Evolutionary conservation across 1,140 invertebrate species (phyloP).

Genomic region (Danaus melanippus): DNA sequence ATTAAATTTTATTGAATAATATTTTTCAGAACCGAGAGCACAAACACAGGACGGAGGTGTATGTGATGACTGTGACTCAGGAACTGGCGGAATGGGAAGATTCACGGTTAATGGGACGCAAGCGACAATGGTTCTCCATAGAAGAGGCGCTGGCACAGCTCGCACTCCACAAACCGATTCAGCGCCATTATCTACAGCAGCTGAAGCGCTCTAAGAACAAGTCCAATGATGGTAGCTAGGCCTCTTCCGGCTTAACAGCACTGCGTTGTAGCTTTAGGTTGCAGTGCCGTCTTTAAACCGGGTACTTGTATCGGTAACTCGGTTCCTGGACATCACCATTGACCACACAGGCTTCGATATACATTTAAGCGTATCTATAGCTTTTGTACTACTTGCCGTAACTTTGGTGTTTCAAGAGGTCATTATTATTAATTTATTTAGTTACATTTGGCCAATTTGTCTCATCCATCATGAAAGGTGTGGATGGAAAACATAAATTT

Average conservation of each 20-base stretch:
- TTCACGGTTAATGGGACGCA: constrained; percentile 88
- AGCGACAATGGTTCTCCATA: constrained; percentile 92
- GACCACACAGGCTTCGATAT: constrained; percentile 3
- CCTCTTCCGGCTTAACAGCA: constrained; percentile 4
- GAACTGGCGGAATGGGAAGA: constrained; percentile 96
- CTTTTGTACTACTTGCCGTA: constrained; percentile 14
- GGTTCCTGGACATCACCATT: background rate
- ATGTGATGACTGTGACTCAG: constrained; percentile 92
- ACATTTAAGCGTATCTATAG: constrained; percentile 13
- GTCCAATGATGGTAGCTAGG: constrained; percentile 50
- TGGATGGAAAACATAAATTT: no score
- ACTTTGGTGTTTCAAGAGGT: background rate
- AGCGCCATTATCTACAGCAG: constrained; percentile 86
- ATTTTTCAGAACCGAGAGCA: constrained; percentile 86
- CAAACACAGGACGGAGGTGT: constrained; percentile 93
- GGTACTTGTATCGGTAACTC: background rate
- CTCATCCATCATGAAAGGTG: no score
- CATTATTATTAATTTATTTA: no score
- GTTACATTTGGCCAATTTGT: no score
- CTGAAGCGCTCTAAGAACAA: constrained; percentile 74
- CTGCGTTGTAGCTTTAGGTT: constrained; percentile 6
- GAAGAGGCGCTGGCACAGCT: constrained; percentile 89
- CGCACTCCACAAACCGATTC: constrained; percentile 90
- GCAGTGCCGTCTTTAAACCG: constrained; percentile 6
- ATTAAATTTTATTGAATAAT: constrained; percentile 2